These are phyloP conservation scores for Petrocephalus sullivani DNA, from an alignment of 2,797 vertebrate species.

Conservation along the genomic window DNA sequence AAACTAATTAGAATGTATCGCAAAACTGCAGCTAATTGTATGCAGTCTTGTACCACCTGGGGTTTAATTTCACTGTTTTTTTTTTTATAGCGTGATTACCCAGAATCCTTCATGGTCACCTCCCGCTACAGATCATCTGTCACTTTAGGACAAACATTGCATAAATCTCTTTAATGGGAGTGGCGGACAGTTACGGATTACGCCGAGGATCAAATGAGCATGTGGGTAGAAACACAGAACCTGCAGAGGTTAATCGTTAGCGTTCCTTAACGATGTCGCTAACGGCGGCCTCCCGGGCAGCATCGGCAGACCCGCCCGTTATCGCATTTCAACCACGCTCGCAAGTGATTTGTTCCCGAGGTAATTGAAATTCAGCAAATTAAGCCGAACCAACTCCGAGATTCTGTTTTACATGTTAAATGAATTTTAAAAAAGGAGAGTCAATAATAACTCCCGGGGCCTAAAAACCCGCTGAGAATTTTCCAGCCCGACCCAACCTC, in stretches of 20 bases:
- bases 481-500: neutral
- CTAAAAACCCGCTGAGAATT: neutral
- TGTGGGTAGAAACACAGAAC: neutral
- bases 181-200: neutral
- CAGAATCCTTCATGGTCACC: neutral
- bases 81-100: neutral
- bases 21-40: neutral
- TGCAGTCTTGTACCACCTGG: neutral
- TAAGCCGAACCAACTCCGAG: neutral
- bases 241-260: neutral
- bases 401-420: neutral
- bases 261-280: neutral
- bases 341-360: neutral
- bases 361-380: slow-evolving; percentile 5
- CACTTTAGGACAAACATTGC: neutral
- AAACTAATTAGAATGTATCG: neutral
- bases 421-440: neutral
- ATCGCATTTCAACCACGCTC: neutral
- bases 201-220: neutral
- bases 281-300: neutral
- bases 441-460: neutral
- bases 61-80: neutral
- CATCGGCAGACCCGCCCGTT: neutral
- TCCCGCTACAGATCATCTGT: neutral
- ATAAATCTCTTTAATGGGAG: slow-evolving; percentile 1